Percentiles rank a stretch among this genome's conserved stretches.
phyloP scores from a whole-genome alignment of 2,113 vertebrate species.

The Sula dactylatra region DNA sequence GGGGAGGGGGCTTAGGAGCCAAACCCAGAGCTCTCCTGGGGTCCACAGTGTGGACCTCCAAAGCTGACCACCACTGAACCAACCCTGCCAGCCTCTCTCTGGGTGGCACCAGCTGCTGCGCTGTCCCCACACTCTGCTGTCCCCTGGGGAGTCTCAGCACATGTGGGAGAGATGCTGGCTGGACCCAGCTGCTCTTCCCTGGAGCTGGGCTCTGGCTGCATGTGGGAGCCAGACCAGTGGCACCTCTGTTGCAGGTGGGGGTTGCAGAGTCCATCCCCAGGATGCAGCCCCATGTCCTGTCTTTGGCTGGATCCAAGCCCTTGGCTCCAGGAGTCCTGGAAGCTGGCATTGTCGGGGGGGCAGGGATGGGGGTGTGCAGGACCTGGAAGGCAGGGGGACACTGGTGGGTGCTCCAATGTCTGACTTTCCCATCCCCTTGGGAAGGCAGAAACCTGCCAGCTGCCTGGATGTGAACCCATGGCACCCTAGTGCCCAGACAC shows the following conservation, averaged over 20 bases:
- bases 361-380: slow-evolving; percentile 29
- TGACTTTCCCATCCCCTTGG: not conserved
- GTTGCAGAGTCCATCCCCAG: not conserved
- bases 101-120: not conserved
- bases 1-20: not conserved
- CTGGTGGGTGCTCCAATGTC: not conserved
- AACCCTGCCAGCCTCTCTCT: not conserved
- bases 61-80: not conserved
- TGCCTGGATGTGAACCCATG: not conserved
- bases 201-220: not conserved
- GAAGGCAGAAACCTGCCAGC: slow-evolving; percentile 23
- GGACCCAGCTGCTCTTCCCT: not conserved
- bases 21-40: slow-evolving; percentile 12
- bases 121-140: not conserved
- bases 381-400: not conserved
- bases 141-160: not conserved
- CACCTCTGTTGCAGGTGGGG: not conserved
- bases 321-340: not conserved
- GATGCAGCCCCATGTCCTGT: not conserved
- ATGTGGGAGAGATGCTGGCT: not conserved
- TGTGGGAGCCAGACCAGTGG: not conserved
- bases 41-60: not conserved
- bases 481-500: slow-evolving; percentile 49
- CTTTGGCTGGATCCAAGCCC: slow-evolving; percentile 10
- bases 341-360: slow-evolving; percentile 7